Conservation (phyloP, 2,113 vertebrate species). For the Numenius arquata region DNA sequence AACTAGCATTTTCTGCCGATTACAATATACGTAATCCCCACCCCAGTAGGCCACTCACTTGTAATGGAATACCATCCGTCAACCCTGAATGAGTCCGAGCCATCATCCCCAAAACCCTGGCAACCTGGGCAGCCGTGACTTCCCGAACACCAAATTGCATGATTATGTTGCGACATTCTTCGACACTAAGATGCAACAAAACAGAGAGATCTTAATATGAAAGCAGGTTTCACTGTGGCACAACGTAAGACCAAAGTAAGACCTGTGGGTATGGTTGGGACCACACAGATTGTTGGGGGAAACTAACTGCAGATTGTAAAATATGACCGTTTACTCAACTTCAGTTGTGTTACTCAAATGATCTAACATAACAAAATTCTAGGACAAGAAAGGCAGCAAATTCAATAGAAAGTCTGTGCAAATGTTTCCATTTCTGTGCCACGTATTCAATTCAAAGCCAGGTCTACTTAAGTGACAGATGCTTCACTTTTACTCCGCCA, state of each 20-base stretch:
- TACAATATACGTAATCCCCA: neutral
- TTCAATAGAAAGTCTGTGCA: neutral
- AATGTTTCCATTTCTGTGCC: neutral
- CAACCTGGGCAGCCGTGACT: slow-evolving; percentile 96
- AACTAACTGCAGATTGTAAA: neutral
- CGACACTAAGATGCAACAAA: slow-evolving; percentile 76
- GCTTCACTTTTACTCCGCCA: neutral
- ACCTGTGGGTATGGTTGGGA: neutral
- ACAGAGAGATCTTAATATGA: neutral
- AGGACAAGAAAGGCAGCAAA: neutral
- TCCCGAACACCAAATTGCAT: slow-evolving; percentile 96
- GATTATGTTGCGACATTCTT: slow-evolving; percentile 98
- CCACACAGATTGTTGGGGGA: neutral
- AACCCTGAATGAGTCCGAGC: slow-evolving; percentile 95
- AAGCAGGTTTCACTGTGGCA: neutral
- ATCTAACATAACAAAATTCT: neutral
- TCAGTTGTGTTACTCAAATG: neutral
- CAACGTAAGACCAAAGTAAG: fast-evolving
- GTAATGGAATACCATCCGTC: slow-evolving; percentile 93
- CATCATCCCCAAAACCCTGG: slow-evolving; percentile 98
- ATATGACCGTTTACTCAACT: neutral
- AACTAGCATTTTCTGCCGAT: neutral
- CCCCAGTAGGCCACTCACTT: slow-evolving; percentile 72
- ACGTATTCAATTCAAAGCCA: neutral
- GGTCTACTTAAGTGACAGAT: neutral